A percentile compares a stretch with the other conserved stretches of the same genome.
Conservation (phyloP, 1,140 invertebrate genomes). For the Lordiphosa stackelbergi region DNA sequence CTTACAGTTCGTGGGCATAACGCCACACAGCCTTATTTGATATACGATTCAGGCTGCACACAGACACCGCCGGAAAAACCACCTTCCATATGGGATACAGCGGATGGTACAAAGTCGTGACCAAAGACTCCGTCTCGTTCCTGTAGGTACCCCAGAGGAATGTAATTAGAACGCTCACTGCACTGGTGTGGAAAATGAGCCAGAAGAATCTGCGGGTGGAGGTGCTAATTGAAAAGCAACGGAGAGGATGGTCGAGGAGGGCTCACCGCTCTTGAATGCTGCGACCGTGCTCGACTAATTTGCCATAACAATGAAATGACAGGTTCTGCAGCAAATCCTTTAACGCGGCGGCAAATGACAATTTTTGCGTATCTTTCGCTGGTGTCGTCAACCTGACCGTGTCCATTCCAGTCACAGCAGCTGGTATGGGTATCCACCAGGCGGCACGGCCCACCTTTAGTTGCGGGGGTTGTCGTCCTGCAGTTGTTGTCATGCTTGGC, state of each 20-base stretch:
- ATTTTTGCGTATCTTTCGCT: slow-evolving; percentile 50
- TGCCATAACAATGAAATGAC: slow-evolving; percentile 75
- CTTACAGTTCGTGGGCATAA: slow-evolving; percentile 78
- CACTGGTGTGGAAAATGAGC: slow-evolving; percentile 78
- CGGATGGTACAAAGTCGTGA: slow-evolving; percentile 79
- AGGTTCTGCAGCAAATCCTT: slow-evolving; percentile 74
- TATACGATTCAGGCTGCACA: slow-evolving; percentile 81
- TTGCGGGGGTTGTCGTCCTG: slow-evolving; percentile 14
- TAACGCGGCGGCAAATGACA: slow-evolving; percentile 64
- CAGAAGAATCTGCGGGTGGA: slow-evolving; percentile 77
- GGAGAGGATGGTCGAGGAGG: slow-evolving; percentile 3
- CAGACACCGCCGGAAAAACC: slow-evolving; percentile 80
- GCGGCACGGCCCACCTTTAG: slow-evolving; percentile 56
- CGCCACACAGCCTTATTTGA: slow-evolving; percentile 77
- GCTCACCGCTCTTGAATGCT: slow-evolving; percentile 64
- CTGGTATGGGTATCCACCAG: slow-evolving; percentile 61
- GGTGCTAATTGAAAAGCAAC: slow-evolving; percentile 51
- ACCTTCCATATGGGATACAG: slow-evolving; percentile 79
- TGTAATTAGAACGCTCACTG: slow-evolving; percentile 77
- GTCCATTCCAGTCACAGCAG: slow-evolving; percentile 5
- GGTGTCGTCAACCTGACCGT: slow-evolving; percentile 13
- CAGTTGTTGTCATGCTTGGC: slow-evolving; percentile 40
- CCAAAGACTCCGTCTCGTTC: slow-evolving; percentile 77
- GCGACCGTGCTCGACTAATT: slow-evolving; percentile 68
- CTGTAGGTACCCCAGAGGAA: slow-evolving; percentile 78